phyloP scores from a whole-genome alignment of 2,888 invertebrate genomes.

The Cacoxenus indagator region DNA sequence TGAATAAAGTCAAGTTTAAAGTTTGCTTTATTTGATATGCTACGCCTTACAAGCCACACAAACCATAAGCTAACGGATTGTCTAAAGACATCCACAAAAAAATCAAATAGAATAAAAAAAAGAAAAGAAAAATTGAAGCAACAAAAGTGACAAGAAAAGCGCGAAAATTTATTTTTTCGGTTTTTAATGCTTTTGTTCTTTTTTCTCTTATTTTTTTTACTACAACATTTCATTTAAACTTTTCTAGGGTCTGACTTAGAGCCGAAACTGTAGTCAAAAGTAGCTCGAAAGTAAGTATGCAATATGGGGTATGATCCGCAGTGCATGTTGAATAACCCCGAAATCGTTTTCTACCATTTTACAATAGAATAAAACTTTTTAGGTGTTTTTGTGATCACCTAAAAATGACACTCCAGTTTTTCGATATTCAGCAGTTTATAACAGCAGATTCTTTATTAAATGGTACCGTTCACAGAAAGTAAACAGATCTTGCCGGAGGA shows the following conservation, averaged over 20 bases:
- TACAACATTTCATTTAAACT: not conserved
- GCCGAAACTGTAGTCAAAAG: not conserved
- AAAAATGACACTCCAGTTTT: too few relatives aligned
- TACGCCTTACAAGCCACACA: not conserved
- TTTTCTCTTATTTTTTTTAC: not conserved
- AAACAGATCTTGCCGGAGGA: too few relatives aligned
- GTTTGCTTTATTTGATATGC: slow-evolving; percentile 23
- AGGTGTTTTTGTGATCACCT: too few relatives aligned
- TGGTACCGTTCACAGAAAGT: too few relatives aligned
- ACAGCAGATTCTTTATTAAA: too few relatives aligned
- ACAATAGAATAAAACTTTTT: too few relatives aligned
- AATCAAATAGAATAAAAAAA: slow-evolving; percentile 17
- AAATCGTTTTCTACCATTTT: too few relatives aligned
- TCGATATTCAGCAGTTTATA: too few relatives aligned
- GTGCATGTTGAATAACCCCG: not conserved
- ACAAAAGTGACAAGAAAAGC: slow-evolving; percentile 23
- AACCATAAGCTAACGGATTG: slow-evolving; percentile 11
- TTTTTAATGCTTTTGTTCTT: not conserved
- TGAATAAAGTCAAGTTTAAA: slow-evolving; percentile 17
- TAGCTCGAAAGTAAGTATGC: not conserved
- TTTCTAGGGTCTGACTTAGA: not conserved
- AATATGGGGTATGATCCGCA: not conserved
- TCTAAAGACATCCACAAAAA: slow-evolving; percentile 6
- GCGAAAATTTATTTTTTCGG: slow-evolving; percentile 1
- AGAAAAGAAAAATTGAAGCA: not conserved